Percentiles rank a stretch among this genome's conserved stretches.
Conservation (phyloP, 2,797 vertebrate genomes). For the Enteromius anoplus region DNA sequence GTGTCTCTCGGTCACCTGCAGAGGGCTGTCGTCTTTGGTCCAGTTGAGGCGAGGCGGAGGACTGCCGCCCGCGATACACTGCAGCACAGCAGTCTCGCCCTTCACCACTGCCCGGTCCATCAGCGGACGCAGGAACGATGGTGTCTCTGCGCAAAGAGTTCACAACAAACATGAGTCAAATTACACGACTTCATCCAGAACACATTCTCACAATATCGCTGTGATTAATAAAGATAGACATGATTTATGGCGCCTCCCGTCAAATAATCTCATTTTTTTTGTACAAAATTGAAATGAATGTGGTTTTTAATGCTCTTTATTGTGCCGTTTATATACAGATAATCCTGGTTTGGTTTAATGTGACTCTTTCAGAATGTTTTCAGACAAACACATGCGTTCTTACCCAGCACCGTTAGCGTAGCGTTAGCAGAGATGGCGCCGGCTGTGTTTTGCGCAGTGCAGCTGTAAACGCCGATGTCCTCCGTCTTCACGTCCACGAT, state of each 20-base stretch:
- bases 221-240: too few relatives aligned
- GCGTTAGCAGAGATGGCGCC: slow-evolving; percentile 93
- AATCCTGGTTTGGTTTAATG: not conserved
- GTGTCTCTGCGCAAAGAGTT: slow-evolving; percentile 83
- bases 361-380: not conserved
- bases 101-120: slow-evolving; percentile 90
- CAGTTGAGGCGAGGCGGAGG: slow-evolving; percentile 91
- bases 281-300: not conserved
- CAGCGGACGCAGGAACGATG: slow-evolving; percentile 90
- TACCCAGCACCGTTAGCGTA: slow-evolving; percentile 92
- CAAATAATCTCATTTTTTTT: too few relatives aligned
- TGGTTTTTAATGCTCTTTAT: not conserved
- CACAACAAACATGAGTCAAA: not conserved
- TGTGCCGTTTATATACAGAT: too few relatives aligned
- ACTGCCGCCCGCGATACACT: slow-evolving; percentile 94
- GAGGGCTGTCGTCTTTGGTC: slow-evolving; percentile 94
- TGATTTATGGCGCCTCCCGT: not conserved
- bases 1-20: slow-evolving; percentile 90
- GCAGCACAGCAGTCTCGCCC: slow-evolving; percentile 93
- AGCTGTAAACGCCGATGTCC: slow-evolving; percentile 94
- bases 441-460: slow-evolving; percentile 93
- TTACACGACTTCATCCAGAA: not conserved
- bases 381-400: slow-evolving; percentile 31
- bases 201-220: too few relatives aligned
- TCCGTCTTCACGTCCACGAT: slow-evolving; percentile 94